Percentiles rank a stretch among this genome's conserved stretches.
phyloP scores from a whole-genome alignment of 2,797 vertebrate species.

The Peromyscus nudipes region DNA sequence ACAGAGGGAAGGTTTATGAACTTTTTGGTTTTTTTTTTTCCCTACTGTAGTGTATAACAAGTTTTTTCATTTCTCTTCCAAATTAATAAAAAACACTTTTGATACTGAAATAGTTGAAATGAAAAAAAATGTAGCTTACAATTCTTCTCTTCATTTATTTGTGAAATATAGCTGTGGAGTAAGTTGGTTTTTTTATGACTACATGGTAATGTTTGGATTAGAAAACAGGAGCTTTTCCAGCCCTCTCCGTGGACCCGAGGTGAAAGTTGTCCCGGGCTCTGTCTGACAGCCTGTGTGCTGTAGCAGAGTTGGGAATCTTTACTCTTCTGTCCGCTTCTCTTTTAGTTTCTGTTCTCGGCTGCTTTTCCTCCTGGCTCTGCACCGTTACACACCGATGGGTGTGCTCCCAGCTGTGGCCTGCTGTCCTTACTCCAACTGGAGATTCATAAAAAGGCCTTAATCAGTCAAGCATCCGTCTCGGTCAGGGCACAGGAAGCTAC shows the following conservation, averaged over 20 bases:
- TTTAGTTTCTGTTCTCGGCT: neutral
- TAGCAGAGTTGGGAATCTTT: neutral
- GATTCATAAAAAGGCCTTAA: conserved; percentile 16
- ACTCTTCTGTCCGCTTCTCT: neutral
- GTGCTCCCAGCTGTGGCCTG: too few species aligned
- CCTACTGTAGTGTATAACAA: neutral
- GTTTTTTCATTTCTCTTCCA: neutral
- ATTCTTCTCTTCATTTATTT: neutral
- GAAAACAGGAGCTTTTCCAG: neutral
- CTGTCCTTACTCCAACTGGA: neutral
- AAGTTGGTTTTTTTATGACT: neutral
- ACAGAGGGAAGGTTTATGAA: neutral
- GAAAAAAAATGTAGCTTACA: neutral
- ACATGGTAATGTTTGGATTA: neutral
- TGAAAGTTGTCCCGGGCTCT: neutral
- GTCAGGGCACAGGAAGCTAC: conserved; percentile 40
- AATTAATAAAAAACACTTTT: neutral
- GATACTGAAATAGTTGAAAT: neutral
- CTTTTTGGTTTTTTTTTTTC: neutral
- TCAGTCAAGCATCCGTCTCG: neutral
- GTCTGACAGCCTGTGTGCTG: neutral
- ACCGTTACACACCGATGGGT: neutral
- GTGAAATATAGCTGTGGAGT: neutral
- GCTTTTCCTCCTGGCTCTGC: neutral
- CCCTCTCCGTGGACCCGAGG: neutral